A percentile compares a stretch with the other conserved stretches of the same genome.
Conservation (phyloP, 2,797 vertebrate species). For the Pterois miles region DNA sequence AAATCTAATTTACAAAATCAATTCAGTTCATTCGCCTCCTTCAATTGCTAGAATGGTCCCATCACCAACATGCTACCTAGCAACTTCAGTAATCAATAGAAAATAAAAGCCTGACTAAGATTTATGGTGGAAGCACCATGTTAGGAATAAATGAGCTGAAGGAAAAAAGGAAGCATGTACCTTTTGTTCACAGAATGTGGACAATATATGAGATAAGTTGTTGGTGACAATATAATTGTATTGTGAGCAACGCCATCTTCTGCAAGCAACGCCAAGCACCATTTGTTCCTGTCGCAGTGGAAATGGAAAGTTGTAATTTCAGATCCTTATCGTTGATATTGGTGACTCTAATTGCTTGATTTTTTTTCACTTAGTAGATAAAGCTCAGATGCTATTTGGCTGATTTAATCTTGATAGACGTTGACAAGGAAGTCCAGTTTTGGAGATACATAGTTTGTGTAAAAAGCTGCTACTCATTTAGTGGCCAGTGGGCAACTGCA, state of each 20-base stretch:
- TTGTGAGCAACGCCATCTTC: conserved; percentile 48
- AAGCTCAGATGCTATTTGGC: conserved; percentile 61
- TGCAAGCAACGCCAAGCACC: conserved; percentile 38
- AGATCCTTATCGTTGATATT: conserved; percentile 71
- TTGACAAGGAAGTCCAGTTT: conserved; percentile 57
- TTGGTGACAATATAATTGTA: conserved; percentile 73
- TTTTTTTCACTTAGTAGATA: conserved; percentile 54
- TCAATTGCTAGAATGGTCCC: conserved; percentile 36
- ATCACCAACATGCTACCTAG: conserved; percentile 55
- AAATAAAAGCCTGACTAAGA: conserved; percentile 68
- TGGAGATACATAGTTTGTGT: conserved; percentile 49
- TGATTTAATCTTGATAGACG: conserved; percentile 67
- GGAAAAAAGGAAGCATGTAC: neutral
- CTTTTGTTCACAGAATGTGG: conserved; percentile 28
- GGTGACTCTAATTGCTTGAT: conserved; percentile 65
- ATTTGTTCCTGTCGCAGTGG: conserved; percentile 55
- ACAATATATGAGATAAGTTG: conserved; percentile 57
- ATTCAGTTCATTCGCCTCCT: conserved; percentile 57
- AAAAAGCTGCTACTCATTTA: conserved; percentile 27
- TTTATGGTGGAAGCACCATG: conserved; percentile 48
- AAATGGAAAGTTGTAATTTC: conserved; percentile 72
- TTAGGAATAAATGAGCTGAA: conserved; percentile 61
- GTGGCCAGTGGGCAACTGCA: neutral
- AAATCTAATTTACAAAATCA: conserved; percentile 61
- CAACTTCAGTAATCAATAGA: conserved; percentile 63